Conservation (phyloP, 2,797 vertebrate genomes). For the Eidolon dupreanum region DNA sequence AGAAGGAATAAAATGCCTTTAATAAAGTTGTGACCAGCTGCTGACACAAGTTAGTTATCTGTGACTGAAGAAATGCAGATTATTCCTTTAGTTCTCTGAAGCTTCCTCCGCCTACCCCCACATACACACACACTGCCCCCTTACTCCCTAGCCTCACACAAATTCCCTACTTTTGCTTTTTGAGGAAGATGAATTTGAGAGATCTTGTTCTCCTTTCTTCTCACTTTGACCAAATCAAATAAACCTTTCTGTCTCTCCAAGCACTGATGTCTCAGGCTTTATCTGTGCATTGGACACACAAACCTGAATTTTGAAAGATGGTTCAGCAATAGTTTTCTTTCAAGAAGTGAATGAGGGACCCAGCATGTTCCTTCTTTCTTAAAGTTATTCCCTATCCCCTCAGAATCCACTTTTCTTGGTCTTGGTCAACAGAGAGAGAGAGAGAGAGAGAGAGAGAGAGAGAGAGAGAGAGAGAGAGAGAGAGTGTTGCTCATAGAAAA, state of each 20-base stretch:
- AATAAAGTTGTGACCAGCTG: no score
- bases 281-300: not conserved
- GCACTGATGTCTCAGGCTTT: not conserved
- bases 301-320: not conserved
- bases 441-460: not conserved
- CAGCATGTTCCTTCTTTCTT: not conserved
- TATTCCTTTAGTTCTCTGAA: no score
- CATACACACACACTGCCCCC: no score
- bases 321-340: not conserved
- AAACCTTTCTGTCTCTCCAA: not conserved
- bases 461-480: not conserved
- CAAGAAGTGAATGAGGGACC: no score
- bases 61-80: not conserved
- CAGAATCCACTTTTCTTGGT: not conserved
- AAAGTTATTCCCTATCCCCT: not conserved
- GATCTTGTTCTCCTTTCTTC: not conserved
- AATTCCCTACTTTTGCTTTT: not conserved
- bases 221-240: not conserved
- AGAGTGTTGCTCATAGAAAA: not conserved
- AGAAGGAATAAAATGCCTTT: no score
- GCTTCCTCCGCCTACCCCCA: no score
- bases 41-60: no score
- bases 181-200: not conserved
- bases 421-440: not conserved
- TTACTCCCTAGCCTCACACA: no score